Base-by-base conservation (phyloP, 1,140 invertebrate species). In the Sitodiplosis mosellana region DNA sequence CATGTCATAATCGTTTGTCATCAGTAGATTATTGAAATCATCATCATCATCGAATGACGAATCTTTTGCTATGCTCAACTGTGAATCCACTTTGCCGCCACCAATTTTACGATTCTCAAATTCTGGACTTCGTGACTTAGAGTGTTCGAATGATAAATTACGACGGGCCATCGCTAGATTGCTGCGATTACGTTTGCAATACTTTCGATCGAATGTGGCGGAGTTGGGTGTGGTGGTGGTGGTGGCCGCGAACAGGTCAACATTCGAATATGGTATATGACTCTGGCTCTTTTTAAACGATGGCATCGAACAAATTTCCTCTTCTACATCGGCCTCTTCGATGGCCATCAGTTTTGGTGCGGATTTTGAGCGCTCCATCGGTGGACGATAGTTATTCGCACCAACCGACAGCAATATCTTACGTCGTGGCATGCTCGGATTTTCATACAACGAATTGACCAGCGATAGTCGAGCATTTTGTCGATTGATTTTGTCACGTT, bases 301-400 rank as follows among this genome's bases (percentile, higher is more conserved):
- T 52, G 52, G 6, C 14, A 14, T 56, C 41, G 54, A 52, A 49
- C 53, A 54, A 11, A 63, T 66, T 22, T 67, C 61, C 18, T 64
- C 57, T 56, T 85, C 81, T 58, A 86, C 84, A 14, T 81, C 74
- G 49, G 84, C 82, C 66, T 99, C 94, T 59, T 93, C 87, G 51
- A 98, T 98, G 20, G 86, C 80, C 47, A 83, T 87, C 2, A 99
- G 69, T 61, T 94, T 92, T 0, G 94, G 93, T 6, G 93, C 93
- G 34, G 87, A 91, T 63, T 93, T 94, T 1, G 89, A 94, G 50
- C 91, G 75, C 61, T 94, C 90, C 43, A 96, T 61, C 0, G 93
- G 92, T 3, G 93, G 92, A 50, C 88, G 69, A 58, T 87, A 87
- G 56, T 87, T 88, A 50, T 79, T 78, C 1, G 79, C 77, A 1